Base-by-base conservation (phyloP, 2,113 vertebrate species). In the Sylvietta virens region DNA sequence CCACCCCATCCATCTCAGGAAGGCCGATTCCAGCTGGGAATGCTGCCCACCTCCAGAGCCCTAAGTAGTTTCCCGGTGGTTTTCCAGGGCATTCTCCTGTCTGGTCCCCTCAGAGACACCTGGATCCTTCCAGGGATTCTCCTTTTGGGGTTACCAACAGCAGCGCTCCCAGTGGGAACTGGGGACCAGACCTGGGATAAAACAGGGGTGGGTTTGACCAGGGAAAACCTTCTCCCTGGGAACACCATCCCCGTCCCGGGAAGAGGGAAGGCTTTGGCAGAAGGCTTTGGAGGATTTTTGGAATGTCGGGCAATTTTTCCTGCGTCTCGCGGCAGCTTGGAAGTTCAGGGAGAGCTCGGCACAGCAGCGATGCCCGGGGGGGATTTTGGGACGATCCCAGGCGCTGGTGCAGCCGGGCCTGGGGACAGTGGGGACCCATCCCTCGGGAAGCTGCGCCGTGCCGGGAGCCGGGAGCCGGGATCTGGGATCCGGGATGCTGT, bases 131-230 rank as follows among this genome's bases (percentile, higher is more conserved):
- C 33, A 12, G 19, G 65, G 54, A 3, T 35, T 53, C 26, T 40
- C 54, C 62, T 30, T 24, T 15, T 27, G 58, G 78, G 15, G 16
- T n/a, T 57, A 2, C 37, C 47, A 7, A 0, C 27, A 51, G 82
- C 67, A 5, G 21, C 27, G 0, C 30, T 39, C 39, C 24, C 1
- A 0, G 54, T 23, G 27, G n/a, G 16, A 2, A n/a, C 58, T 12
- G 9, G 45, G 28, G 18, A 4, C 5, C 47, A 4, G 16, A 6
- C 16, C 57, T 9, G 42, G 47, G 60, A 7, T 26, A 10, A 24
- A 23, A 9, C 15, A 11, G 42, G 33, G 27, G 6, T 5, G 35
- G 33, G 16, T 33, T 13, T 5, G 42, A 8, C 17, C 4, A 4
- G 45, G 45, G 35, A 42, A 23, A 15, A 5, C 35, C 8, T 50